A percentile compares a stretch with the other conserved stretches of the same genome.
phyloP scores from a whole-genome alignment of 2,113 vertebrate genomes.

The Peromyscus maniculatus region DNA sequence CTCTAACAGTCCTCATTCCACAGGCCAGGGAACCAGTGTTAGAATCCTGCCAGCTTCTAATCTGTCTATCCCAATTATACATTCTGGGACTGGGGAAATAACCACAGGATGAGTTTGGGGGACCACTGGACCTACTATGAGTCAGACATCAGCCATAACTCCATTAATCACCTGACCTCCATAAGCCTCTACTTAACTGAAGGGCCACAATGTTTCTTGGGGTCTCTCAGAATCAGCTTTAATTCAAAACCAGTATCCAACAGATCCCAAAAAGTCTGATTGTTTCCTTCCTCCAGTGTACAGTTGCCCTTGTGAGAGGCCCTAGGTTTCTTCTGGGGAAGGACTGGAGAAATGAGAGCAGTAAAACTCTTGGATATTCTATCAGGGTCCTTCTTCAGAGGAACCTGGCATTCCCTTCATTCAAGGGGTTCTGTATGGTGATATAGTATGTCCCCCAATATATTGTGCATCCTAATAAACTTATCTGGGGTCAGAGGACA shows the following conservation, averaged over 20 bases:
- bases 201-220: not conserved
- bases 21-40: no score
- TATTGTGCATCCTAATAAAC: no score
- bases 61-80: not conserved
- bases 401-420: not conserved
- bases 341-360: not conserved
- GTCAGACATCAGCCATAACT: not conserved
- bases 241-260: not conserved
- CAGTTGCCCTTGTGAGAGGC: not conserved
- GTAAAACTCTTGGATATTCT: not conserved
- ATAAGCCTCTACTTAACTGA: not conserved
- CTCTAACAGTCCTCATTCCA: not conserved
- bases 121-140: not conserved
- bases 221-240: not conserved
- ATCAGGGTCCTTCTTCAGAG: not conserved
- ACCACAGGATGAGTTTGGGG: not conserved
- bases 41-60: not conserved
- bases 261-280: not conserved
- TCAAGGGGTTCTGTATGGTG: no score
- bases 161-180: not conserved
- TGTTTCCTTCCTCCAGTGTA: not conserved
- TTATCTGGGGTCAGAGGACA: no score
- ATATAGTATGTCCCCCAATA: no score
- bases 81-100: not conserved
- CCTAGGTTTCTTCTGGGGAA: not conserved